Evolutionary conservation across 2,888 invertebrate species (phyloP).

Genomic region (Yponomeuta evonymella): DNA sequence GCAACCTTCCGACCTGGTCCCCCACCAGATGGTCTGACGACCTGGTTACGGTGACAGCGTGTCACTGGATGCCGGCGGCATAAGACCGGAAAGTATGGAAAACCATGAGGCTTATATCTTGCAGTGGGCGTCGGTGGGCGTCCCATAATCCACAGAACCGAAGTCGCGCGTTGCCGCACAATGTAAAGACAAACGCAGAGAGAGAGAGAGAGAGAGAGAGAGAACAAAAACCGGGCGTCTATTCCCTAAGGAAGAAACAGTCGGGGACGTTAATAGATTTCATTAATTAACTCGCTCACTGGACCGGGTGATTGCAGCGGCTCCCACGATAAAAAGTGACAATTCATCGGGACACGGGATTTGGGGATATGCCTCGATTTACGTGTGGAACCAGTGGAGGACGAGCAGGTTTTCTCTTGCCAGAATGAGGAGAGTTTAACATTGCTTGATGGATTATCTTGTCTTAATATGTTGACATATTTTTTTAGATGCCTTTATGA

Average conservation of each 20-base stretch:
- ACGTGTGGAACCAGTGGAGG: background rate
- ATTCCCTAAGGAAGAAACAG: slow-evolving; percentile 49
- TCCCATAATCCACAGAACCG: background rate
- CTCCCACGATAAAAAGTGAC: slow-evolving; percentile 57
- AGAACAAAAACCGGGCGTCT: slow-evolving; percentile 30
- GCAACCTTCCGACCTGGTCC: too few relatives aligned
- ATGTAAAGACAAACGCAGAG: slow-evolving; percentile 1
- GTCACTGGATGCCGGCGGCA: too few relatives aligned
- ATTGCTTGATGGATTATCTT: too few relatives aligned
- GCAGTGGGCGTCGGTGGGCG: too few relatives aligned
- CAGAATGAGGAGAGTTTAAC: background rate
- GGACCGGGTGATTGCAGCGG: slow-evolving; percentile 71
- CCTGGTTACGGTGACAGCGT: too few relatives aligned
- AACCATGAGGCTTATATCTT: too few relatives aligned
- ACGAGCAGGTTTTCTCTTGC: background rate
- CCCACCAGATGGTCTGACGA: too few relatives aligned
- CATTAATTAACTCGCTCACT: slow-evolving; percentile 75
- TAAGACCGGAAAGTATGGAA: too few relatives aligned
- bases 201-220: background rate
- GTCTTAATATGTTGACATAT: too few relatives aligned
- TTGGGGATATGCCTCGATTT: slow-evolving; percentile 28
- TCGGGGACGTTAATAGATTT: slow-evolving; percentile 70
- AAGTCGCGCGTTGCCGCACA: background rate
- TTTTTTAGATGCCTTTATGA: too few relatives aligned
- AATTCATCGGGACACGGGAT: slow-evolving; percentile 50